Base-by-base conservation (phyloP, 2,797 vertebrate species). In the Pristis pectinata region DNA sequence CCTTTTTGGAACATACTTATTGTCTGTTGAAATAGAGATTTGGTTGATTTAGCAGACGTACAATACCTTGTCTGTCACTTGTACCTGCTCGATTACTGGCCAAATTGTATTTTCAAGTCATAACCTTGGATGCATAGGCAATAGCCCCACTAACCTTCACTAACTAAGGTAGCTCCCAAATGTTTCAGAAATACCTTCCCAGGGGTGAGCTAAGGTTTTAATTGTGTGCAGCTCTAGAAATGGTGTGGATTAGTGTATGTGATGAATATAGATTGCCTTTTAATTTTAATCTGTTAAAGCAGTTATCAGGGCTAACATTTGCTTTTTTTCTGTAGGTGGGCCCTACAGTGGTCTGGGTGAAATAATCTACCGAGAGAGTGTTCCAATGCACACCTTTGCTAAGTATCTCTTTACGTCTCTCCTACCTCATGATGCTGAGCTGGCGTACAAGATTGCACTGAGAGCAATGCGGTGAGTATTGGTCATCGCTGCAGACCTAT, bases 371-470 rank as follows among this genome's bases (percentile, higher is more conserved):
- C 98, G 98, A 97, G 99, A 99, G 96, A 99, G 98, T 0, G 98
- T 99, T 97, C 98, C 99, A 96, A 99, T 99, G 99, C 99, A 99
- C 98, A 99, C 98, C 22, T 99, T 98, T 97, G 98, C 98, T 98
- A 99, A 99, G 98, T 99, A 98, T 98, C 98, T 99, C 79, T 99
- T 99, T 98, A 98, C 98, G 96, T 98, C 97, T 96, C 98, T 99
- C 98, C 98, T 99, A 99, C 98, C 98, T 99, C 99, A 99, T 64
- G 98, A 99, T 97, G 98, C 98, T 97, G 98, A 99, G 96, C 96
- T 99, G 97, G 98, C 98, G 96, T 99, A 99, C 97, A 99, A 97
- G 97, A 98, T 98, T 98, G 98, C 98, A 98, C 98, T 99, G 98
- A 98, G 98, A 97, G 98, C 99, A 96, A 99, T 99, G 99, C 98